Conservation (phyloP, 2,888 invertebrate species). For the Cosmorhoe ocellata region DNA sequence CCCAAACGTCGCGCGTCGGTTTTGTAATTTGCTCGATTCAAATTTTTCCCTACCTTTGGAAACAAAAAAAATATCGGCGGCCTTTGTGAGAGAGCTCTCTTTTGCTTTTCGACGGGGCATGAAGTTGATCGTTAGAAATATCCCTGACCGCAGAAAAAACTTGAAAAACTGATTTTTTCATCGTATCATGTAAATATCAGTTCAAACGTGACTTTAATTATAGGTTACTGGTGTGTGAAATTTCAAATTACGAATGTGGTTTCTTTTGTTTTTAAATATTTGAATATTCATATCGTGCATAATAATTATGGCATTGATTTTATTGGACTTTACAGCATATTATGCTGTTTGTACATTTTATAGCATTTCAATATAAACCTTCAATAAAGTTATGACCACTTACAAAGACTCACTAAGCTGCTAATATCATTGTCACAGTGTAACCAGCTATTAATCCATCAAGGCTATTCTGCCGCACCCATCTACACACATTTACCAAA, state of each 20-base stretch:
- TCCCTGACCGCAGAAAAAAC: slow-evolving; percentile 61
- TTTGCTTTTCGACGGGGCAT: slow-evolving; percentile 69
- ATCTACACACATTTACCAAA: slow-evolving; percentile 21
- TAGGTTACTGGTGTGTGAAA: slow-evolving; percentile 43
- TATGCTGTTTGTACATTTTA: too few species aligned
- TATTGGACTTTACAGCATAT: neutral
- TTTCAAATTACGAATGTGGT: slow-evolving; percentile 36
- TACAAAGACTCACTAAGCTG: slow-evolving; percentile 17
- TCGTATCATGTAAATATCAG: slow-evolving; percentile 69
- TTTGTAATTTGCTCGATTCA: slow-evolving; percentile 72
- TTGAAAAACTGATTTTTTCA: slow-evolving; percentile 59
- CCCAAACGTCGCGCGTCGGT: slow-evolving; percentile 53
- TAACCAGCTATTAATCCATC: slow-evolving; percentile 50
- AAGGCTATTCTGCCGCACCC: slow-evolving; percentile 51
- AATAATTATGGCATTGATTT: neutral
- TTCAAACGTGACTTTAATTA: slow-evolving; percentile 48
- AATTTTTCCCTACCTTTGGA: slow-evolving; percentile 66
- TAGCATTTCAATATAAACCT: too few species aligned
- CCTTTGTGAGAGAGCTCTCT: slow-evolving; percentile 73
- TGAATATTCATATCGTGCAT: slow-evolving; percentile 30
- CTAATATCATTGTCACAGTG: slow-evolving; percentile 44
- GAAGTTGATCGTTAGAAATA: slow-evolving; percentile 72
- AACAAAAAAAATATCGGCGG: slow-evolving; percentile 65
- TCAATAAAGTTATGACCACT: too few species aligned
- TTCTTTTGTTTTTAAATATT: neutral